phyloP scores from a whole-genome alignment of 2,888 invertebrate genomes.

The Psylliodes chrysocephalus region DNA sequence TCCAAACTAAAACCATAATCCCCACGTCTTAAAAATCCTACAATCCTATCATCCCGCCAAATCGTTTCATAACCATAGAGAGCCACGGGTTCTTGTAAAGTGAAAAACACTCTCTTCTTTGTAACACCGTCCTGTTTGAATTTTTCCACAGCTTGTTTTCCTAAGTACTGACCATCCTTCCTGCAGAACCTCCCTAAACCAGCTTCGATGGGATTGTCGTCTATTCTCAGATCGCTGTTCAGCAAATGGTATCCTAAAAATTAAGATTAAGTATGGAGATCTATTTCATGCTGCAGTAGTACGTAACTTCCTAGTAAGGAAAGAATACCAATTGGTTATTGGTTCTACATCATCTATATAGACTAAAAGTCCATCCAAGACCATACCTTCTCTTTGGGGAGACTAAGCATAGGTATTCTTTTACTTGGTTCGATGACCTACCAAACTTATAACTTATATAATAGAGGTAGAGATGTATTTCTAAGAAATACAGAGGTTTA shows the following conservation, averaged over 20 bases:
- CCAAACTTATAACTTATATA: too few relatives aligned
- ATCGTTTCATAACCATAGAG: conserved; percentile 88
- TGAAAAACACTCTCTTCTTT: conserved; percentile 80
- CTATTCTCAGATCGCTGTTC: conserved; percentile 83
- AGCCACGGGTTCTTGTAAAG: conserved; percentile 76
- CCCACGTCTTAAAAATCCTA: conserved; percentile 84
- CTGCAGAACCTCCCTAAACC: conserved; percentile 83
- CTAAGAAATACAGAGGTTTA: too few relatives aligned
- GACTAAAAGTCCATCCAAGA: too few relatives aligned
- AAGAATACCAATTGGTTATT: too few relatives aligned
- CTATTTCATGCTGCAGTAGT: background rate
- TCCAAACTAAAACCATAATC: conserved; percentile 77
- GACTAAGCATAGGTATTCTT: too few relatives aligned
- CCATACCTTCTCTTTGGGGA: too few relatives aligned
- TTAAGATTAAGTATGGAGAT: background rate
- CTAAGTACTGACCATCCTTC: conserved; percentile 80
- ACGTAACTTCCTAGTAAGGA: background rate
- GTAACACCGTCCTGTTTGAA: conserved; percentile 73
- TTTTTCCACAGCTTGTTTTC: conserved; percentile 76
- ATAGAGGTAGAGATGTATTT: too few relatives aligned
- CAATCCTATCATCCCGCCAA: conserved; percentile 78
- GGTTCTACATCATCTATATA: too few relatives aligned
- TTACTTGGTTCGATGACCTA: too few relatives aligned
- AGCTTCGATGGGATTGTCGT: conserved; percentile 89
- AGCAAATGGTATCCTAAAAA: conserved; percentile 82